Evolutionary conservation across 2,113 vertebrate species (phyloP).

Genomic region (Otocyon megalotis): DNA sequence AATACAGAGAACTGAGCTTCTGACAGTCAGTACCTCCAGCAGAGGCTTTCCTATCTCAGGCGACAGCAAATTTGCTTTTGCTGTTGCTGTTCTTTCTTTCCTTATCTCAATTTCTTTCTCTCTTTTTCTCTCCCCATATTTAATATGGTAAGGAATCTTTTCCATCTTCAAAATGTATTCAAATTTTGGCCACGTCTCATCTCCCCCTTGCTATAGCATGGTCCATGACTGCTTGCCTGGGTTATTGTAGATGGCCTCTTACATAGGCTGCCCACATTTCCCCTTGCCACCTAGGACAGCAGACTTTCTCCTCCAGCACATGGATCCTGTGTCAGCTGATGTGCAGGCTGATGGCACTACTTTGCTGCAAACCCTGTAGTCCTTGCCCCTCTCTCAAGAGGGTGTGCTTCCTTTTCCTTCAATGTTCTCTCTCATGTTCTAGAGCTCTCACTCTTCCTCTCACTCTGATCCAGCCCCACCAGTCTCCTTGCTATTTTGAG

Average conservation of each 20-base stretch:
- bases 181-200: not conserved
- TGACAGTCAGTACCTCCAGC: fast-evolving
- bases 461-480: not conserved
- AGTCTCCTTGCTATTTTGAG: not conserved
- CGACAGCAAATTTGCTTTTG: not conserved
- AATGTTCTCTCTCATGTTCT: not conserved
- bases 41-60: not conserved
- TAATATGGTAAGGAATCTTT: not conserved
- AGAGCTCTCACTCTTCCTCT: not conserved
- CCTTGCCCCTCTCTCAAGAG: not conserved
- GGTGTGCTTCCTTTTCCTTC: not conserved
- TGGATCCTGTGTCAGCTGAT: not conserved
- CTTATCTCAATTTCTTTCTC: not conserved
- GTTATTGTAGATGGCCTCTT: not conserved
- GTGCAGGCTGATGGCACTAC: not conserved
- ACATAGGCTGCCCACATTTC: not conserved
- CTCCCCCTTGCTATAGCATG: no score
- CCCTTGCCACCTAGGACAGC: not conserved
- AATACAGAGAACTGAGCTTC: not conserved
- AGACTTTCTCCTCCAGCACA: fast-evolving
- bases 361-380: not conserved
- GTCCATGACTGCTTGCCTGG: not conserved
- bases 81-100: not conserved
- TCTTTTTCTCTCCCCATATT: not conserved
- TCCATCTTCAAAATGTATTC: not conserved